Conservation (phyloP, 2,888 invertebrate species). For the Cryptus viduatorius region DNA sequence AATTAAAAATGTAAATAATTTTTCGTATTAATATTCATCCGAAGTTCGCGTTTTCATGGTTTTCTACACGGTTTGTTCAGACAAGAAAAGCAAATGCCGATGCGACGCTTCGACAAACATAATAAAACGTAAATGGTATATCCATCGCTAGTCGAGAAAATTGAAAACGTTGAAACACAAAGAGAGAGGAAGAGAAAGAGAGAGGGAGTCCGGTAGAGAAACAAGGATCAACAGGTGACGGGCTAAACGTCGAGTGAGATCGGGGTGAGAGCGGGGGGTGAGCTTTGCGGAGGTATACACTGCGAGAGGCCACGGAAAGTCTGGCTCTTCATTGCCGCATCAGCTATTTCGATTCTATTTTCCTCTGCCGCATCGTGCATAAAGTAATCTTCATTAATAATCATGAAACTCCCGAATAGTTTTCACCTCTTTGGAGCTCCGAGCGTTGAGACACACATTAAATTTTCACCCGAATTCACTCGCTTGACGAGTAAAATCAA, state of each 20-base stretch:
- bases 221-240: constrained; percentile 67
- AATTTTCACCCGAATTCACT: not conserved
- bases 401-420: constrained; percentile 10
- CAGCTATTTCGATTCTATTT: constrained; percentile 39
- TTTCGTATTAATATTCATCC: not conserved
- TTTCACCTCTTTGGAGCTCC: not conserved
- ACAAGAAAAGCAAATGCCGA: not conserved
- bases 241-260: constrained; percentile 55
- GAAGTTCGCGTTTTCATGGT: not conserved
- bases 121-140: constrained; percentile 8
- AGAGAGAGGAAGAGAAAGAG: constrained; percentile 14
- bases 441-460: not conserved
- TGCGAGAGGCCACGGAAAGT: not conserved
- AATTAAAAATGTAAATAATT: no score
- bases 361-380: constrained; percentile 5
- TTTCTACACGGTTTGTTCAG: not conserved
- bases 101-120: not conserved
- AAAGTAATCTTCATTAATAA: constrained; percentile 17
- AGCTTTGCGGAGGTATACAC: constrained; percentile 11
- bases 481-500: constrained; percentile 11
- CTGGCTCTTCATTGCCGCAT: constrained; percentile 22
- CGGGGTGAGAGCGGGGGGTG: not conserved
- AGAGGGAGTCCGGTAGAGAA: constrained; percentile 38
- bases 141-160: constrained; percentile 23
- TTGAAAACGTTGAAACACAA: constrained; percentile 39